Conservation (phyloP, 2,797 vertebrate genomes). For the Okamejei kenojei region DNA sequence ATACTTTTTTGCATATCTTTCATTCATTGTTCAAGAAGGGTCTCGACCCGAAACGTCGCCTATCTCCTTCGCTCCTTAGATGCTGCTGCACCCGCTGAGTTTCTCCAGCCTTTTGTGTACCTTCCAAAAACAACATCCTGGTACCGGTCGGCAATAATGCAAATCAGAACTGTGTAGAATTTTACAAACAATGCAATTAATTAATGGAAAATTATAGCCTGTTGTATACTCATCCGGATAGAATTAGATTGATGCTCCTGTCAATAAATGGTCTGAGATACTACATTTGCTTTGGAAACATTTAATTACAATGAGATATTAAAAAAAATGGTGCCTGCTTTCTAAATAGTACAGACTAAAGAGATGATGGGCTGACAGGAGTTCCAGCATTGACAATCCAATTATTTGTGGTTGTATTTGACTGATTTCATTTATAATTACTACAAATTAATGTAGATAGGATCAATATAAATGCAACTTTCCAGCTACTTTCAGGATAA, state of each 20-base stretch:
- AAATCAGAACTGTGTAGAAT: neutral
- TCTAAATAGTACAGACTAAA: neutral
- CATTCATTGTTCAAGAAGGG: too few relatives aligned
- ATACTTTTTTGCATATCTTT: too few relatives aligned
- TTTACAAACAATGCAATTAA: slow-evolving; percentile 15
- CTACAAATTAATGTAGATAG: neutral
- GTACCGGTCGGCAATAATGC: neutral
- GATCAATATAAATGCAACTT: neutral
- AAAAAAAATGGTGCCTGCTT: neutral
- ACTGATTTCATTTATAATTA: neutral
- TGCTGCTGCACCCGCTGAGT: too few relatives aligned
- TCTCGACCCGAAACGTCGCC: too few relatives aligned
- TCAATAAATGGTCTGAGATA: neutral
- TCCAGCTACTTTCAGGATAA: neutral
- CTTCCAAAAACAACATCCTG: neutral
- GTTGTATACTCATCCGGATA: neutral
- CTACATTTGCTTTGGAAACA: neutral
- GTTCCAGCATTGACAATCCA: neutral
- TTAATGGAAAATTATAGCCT: neutral
- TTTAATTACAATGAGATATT: neutral
- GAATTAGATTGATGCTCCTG: neutral
- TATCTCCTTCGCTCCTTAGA: too few relatives aligned
- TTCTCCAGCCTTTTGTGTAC: too few relatives aligned
- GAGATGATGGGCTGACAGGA: neutral
- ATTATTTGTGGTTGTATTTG: neutral